phyloP scores from a whole-genome alignment of 2,113 vertebrate genomes.

The Paracanthobrama guichenoti region DNA sequence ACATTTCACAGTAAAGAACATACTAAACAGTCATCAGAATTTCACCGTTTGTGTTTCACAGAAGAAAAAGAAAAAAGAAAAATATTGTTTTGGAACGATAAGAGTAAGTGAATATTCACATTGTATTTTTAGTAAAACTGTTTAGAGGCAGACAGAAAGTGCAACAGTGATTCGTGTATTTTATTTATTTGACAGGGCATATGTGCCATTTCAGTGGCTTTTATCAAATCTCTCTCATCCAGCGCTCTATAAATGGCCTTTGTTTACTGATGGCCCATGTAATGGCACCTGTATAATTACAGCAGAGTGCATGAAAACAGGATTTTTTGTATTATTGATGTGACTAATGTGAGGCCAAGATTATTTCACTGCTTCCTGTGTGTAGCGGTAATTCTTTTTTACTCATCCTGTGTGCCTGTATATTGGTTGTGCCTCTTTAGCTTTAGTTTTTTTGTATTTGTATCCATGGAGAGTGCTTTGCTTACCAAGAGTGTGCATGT shows the following conservation, averaged over 20 bases:
- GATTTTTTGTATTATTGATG: neutral
- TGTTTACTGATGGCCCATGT: constrained; percentile 7
- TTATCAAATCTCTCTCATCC: neutral
- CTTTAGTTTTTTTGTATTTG: neutral
- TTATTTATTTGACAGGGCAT: neutral
- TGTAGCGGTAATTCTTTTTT: neutral
- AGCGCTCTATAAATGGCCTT: neutral
- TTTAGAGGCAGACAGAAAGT: neutral
- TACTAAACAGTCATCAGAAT: too few species aligned
- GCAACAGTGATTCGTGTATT: neutral
- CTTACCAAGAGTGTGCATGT: constrained; percentile 30
- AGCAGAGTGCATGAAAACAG: constrained; percentile 9
- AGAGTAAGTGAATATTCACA: neutral
- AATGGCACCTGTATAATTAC: neutral
- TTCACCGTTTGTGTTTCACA: too few species aligned
- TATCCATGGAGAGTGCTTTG: constrained; percentile 29
- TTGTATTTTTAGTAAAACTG: neutral
- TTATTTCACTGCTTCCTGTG: neutral
- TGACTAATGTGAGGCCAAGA: constrained; percentile 2
- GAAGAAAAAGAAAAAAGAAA: too few species aligned
- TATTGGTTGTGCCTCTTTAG: neutral
- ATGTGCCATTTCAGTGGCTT: neutral
- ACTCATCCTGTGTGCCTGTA: neutral
- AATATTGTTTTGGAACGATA: neutral
- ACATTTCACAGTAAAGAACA: too few species aligned